Conservation (phyloP, 2,888 invertebrate genomes). For the Villa cingulata region DNA sequence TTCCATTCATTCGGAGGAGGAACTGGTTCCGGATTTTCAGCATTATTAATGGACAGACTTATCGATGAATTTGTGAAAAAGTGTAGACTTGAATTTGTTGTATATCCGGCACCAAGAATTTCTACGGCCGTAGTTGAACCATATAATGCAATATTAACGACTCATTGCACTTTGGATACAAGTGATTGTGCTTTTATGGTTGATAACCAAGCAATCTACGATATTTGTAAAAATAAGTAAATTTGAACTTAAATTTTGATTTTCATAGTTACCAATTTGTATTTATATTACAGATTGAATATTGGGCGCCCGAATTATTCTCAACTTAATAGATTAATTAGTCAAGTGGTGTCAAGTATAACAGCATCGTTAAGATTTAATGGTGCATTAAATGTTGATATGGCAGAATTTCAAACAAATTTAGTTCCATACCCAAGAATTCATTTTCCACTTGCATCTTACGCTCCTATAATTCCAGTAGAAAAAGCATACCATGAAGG, state of each 20-base stretch:
- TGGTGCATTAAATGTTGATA: constrained; percentile 72
- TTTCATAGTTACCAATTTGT: no score
- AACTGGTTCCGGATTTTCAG: constrained; percentile 74
- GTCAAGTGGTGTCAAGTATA: constrained; percentile 62
- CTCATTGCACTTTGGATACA: constrained; percentile 69
- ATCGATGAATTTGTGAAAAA: constrained; percentile 73
- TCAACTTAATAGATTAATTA: constrained; percentile 54
- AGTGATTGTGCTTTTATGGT: constrained; percentile 85
- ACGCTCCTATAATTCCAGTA: constrained; percentile 57
- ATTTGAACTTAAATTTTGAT: neutral
- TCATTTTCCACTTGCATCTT: constrained; percentile 68
- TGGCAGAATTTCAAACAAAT: constrained; percentile 85
- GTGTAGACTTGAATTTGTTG: constrained; percentile 56
- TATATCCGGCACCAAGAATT: constrained; percentile 40
- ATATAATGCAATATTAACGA: constrained; percentile 77
- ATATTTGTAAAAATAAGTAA: constrained; percentile 63
- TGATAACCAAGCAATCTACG: constrained; percentile 83
- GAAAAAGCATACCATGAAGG: constrained; percentile 60
- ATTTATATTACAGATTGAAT: constrained; percentile 31
- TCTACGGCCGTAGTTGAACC: constrained; percentile 86
- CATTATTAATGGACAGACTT: constrained; percentile 68
- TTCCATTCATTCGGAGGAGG: constrained; percentile 80
- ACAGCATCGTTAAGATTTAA: constrained; percentile 72
- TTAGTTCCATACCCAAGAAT: constrained; percentile 85
- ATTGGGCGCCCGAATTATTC: constrained; percentile 53